Evolutionary conservation across 2,113 vertebrate species (phyloP).

Genomic region (Platysteira castanea): DNA sequence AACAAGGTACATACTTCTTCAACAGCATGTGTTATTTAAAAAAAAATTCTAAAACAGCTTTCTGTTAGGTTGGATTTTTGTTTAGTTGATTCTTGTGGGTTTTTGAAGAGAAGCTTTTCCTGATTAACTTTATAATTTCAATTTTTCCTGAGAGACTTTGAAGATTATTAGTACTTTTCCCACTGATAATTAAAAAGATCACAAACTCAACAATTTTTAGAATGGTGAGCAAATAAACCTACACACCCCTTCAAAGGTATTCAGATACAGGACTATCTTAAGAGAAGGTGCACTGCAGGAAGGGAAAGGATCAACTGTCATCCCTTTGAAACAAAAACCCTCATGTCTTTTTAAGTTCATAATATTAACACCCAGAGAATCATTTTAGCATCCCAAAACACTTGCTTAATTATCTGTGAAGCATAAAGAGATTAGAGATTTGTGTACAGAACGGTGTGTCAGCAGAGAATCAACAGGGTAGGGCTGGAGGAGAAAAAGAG

Average conservation of each 20-base stretch:
- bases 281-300: neutral
- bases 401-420: neutral
- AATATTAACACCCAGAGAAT: neutral
- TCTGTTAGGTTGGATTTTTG: neutral
- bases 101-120: neutral
- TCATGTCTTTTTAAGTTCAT: neutral
- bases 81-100: rapidly evolving
- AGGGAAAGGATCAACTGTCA: neutral
- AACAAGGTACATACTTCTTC: neutral
- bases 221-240: neutral
- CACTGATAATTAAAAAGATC: neutral
- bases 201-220: neutral
- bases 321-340: neutral
- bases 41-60: neutral
- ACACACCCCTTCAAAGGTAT: neutral
- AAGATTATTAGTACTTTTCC: neutral
- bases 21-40: neutral
- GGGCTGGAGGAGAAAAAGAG: neutral
- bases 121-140: neutral
- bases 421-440: neutral
- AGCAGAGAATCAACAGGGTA: neutral
- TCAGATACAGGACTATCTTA: neutral
- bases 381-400: neutral
- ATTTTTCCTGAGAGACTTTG: neutral
- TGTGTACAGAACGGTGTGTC: neutral